Evolutionary conservation across 1,140 invertebrate species (phyloP).

Genomic region (Aphelenchoides besseyi): DNA sequence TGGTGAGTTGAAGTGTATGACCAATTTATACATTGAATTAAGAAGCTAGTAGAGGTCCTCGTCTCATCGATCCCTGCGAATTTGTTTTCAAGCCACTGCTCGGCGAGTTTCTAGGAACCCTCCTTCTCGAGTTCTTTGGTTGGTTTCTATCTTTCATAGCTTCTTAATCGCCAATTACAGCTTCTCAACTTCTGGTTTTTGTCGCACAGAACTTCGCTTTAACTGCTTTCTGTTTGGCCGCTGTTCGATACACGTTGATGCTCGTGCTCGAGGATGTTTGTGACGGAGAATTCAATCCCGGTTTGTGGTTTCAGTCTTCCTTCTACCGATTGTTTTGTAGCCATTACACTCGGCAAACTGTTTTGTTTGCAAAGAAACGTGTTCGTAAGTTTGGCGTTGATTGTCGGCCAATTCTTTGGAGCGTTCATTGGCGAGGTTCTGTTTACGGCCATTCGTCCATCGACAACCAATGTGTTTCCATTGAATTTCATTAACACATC

Average conservation of each 20-base stretch:
- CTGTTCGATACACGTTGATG: not conserved
- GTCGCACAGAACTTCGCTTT: not conserved
- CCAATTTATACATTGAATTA: no score
- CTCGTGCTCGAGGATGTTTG: not conserved
- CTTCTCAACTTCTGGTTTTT: conserved; percentile 5
- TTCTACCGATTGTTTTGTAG: not conserved
- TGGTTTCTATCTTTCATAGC: no score
- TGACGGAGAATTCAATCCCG: conserved; percentile 5
- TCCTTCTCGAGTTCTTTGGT: conserved; percentile 3
- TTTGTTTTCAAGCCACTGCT: conserved; percentile 8
- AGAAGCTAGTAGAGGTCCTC: no score
- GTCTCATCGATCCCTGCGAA: conserved; percentile 2
- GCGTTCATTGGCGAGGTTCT: conserved; percentile 10
- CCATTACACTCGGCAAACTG: not conserved
- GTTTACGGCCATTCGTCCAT: not conserved
- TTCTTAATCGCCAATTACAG: no score
- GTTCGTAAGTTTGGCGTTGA: not conserved
- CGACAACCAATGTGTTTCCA: not conserved
- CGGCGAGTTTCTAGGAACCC: conserved; percentile 7
- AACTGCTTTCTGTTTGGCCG: not conserved
- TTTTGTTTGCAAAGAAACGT: not conserved
- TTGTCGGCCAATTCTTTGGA: not conserved
- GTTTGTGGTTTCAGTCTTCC: not conserved
- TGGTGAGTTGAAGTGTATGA: no score
- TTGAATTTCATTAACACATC: not conserved